Base-by-base conservation (phyloP, 2,888 invertebrate genomes). In the Melipona bicolor region DNA sequence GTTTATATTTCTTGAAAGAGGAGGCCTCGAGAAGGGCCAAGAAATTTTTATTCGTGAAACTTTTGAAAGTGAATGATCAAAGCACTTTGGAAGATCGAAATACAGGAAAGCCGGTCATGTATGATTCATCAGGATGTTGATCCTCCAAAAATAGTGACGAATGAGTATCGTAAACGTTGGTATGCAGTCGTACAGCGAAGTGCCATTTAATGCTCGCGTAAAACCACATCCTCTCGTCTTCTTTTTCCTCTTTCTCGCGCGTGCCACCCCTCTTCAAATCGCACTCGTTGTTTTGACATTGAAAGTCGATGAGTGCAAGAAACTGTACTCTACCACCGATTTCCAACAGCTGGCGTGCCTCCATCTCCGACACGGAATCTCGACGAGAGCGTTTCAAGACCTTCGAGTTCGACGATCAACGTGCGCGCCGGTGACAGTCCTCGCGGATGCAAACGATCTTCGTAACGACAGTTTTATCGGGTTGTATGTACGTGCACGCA, bases 61-160 rank as follows among this genome's bases (percentile, higher is more conserved):
- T 36, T 65, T 73, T 43, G 43, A 62, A 43, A 72, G 70, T 24
- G 5, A 59, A 59, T 59, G n/a, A 15, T 59, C 56, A n/a, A 59
- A 59, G n/a, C n/a, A 59, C n/a, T n/a, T 59, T 61, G 61, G 24
- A 15, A n/a, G 77, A 83, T 82, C 74, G 83, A 70, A 77, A 74
- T 83, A 56, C 77, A 74, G 77, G 82, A 70, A 77, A 77, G 49
- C 27, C 71, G 43, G 65, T 76, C 84, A 52, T 71, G 68, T 81
- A 78, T 70, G 78, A 74, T 70, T 77, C 78, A 69, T 85, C 79
- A 61, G n/a, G 71, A 80, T 79, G 85, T 85, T 85, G 81, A 79
- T 70, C 65, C 65, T 50, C 85, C 82, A 82, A 72, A 72, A 86
- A 85, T 86, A 86, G 85, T 75, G 70, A 24, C 64, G 56, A 50